A percentile compares a stretch with the other conserved stretches of the same genome.
Conservation (phyloP, 2,797 vertebrate genomes). For the Poeciliopsis turneri region DNA sequence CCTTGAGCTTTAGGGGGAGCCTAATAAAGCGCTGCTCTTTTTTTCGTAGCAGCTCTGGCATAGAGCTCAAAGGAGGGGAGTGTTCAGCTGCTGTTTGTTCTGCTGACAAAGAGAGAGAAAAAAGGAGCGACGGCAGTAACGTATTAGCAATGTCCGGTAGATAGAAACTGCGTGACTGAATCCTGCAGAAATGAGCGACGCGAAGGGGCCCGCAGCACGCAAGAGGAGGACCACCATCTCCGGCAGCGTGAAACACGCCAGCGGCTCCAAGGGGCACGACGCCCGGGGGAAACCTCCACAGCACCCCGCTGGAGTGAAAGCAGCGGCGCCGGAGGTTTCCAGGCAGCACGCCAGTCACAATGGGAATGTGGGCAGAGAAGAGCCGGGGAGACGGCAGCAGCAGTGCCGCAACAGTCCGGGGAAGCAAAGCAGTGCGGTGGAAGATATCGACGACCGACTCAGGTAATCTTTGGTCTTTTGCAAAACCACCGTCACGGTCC, state of each 20-base stretch:
- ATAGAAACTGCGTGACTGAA: slow-evolving; percentile 29
- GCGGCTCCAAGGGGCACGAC: slow-evolving; percentile 64
- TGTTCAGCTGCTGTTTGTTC: neutral
- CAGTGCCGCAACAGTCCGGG: slow-evolving; percentile 21
- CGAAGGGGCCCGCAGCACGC: slow-evolving; percentile 67
- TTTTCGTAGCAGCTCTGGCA: neutral
- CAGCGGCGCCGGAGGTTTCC: slow-evolving; percentile 25
- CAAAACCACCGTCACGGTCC: neutral
- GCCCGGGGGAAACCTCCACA: slow-evolving; percentile 39
- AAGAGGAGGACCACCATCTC: slow-evolving; percentile 76
- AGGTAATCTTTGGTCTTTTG: slow-evolving; percentile 57
- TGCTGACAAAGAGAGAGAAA: neutral
- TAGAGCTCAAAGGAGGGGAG: neutral
- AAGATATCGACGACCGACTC: slow-evolving; percentile 68
- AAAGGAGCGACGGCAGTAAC: neutral
- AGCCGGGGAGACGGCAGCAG: slow-evolving; percentile 18
- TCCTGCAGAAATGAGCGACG: slow-evolving; percentile 74
- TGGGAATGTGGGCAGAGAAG: slow-evolving; percentile 42
- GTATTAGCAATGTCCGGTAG: slow-evolving; percentile 43
- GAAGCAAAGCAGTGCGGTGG: slow-evolving; percentile 59
- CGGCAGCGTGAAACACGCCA: slow-evolving; percentile 59
- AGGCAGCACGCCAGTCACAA: slow-evolving; percentile 21
- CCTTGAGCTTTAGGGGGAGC: slow-evolving; percentile 37
- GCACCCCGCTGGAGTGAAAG: slow-evolving; percentile 29
- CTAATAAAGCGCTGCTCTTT: slow-evolving; percentile 10